Conservation (phyloP, 30 jellyfish, hydroid and myxozoan genomes). For the Mastigias papua region DNA sequence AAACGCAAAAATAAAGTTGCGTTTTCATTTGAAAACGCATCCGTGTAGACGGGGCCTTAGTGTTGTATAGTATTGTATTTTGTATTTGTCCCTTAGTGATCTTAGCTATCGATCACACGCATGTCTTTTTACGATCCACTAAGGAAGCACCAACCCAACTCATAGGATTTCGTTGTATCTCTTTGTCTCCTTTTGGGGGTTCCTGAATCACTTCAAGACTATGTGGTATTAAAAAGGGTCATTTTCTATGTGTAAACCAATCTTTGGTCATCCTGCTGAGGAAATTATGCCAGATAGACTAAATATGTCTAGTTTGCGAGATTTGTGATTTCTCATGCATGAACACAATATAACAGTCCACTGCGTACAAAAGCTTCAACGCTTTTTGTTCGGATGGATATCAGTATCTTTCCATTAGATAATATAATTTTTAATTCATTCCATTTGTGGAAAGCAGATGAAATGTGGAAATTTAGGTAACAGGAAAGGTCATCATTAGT, state of each 20-base stretch:
- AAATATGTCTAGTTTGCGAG: neutral
- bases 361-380: neutral
- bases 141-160: neutral
- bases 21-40: no score
- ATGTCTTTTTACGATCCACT: no score
- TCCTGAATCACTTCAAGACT: neutral
- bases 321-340: neutral
- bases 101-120: no score
- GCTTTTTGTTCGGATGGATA: slow-evolving; percentile 6
- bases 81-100: no score
- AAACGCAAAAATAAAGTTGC: no score
- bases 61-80: no score
- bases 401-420: neutral
- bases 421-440: neutral
- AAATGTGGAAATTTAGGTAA: neutral
- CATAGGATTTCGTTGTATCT: neutral
- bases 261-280: slow-evolving; percentile 5
- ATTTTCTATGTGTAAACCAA: neutral
- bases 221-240: neutral
- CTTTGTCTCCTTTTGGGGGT: neutral
- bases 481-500: neutral
- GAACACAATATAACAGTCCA: neutral
- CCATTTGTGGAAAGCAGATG: slow-evolving; percentile 1
- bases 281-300: slow-evolving; percentile 15
- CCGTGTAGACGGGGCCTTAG: no score